These are phyloP conservation scores for Ceuthmochares aereus DNA, from an alignment of 2,113 vertebrate genomes.

Conservation along the genomic window DNA sequence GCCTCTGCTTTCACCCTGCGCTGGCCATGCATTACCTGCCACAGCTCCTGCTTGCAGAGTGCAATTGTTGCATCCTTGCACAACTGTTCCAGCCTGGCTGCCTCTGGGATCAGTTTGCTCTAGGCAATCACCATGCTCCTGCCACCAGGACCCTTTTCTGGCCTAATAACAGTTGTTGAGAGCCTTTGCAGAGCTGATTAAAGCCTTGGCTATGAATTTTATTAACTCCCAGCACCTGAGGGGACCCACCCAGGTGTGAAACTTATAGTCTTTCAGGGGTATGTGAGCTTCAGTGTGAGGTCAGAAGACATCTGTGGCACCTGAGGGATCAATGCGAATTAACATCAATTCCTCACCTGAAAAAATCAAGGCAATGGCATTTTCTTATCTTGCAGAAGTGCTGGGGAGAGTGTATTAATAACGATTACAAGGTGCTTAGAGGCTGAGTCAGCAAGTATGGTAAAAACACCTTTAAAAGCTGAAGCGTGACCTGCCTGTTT, in stretches of 20 bases:
- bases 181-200: background rate
- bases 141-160: background rate
- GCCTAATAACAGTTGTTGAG: background rate
- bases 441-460: background rate
- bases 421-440: background rate
- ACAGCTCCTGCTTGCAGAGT: accelerated
- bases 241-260: background rate
- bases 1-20: accelerated
- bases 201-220: background rate
- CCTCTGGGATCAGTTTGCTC: accelerated
- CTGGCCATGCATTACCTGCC: accelerated
- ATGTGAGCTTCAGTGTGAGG: background rate
- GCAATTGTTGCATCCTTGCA: background rate
- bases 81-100: accelerated
- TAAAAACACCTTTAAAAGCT: background rate
- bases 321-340: background rate
- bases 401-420: background rate
- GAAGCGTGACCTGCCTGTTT: background rate
- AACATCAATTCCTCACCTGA: background rate
- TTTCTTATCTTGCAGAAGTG: background rate
- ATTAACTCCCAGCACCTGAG: background rate
- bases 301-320: background rate
- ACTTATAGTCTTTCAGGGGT: background rate
- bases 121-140: accelerated
- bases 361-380: background rate